Conservation (phyloP, 1,140 invertebrate species). For the Diploscapter pachys region DNA sequence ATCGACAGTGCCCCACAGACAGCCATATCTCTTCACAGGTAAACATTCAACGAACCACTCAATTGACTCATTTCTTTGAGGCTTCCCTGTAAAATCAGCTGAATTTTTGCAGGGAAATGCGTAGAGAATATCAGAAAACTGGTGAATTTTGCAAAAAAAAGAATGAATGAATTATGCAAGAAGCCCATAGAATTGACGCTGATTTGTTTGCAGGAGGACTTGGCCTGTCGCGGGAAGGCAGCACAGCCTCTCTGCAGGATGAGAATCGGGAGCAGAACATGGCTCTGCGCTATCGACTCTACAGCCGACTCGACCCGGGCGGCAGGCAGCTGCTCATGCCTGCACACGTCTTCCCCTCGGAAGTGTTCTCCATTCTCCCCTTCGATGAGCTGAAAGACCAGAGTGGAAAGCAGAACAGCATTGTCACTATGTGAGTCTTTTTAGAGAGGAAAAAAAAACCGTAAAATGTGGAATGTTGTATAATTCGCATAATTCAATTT, state of each 20-base stretch:
- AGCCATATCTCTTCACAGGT: conserved; percentile 28
- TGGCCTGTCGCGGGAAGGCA: conserved; percentile 23
- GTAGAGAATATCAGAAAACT: background rate
- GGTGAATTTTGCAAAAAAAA: background rate
- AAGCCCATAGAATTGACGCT: background rate
- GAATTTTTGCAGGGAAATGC: background rate
- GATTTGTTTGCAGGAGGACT: conserved; percentile 11
- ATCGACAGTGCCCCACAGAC: conserved; percentile 10
- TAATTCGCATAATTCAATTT: too few relatives aligned
- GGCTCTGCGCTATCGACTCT: conserved; percentile 57
- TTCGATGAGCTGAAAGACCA: conserved; percentile 59
- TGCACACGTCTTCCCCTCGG: conserved; percentile 64
- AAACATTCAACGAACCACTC: background rate
- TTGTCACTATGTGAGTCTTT: conserved; percentile 64
- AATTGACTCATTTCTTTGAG: too few relatives aligned
- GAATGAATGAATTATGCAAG: background rate
- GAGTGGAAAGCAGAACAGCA: conserved; percentile 63
- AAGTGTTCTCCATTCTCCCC: conserved; percentile 61
- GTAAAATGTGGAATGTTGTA: too few relatives aligned
- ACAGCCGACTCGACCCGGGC: conserved; percentile 56
- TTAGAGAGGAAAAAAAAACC: too few relatives aligned
- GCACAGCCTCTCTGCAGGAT: conserved; percentile 15
- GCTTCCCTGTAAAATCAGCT: too few relatives aligned
- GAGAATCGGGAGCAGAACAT: conserved; percentile 53
- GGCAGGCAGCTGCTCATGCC: conserved; percentile 61